phyloP scores from a whole-genome alignment of 2,113 vertebrate species.

The Felis chaus region DNA sequence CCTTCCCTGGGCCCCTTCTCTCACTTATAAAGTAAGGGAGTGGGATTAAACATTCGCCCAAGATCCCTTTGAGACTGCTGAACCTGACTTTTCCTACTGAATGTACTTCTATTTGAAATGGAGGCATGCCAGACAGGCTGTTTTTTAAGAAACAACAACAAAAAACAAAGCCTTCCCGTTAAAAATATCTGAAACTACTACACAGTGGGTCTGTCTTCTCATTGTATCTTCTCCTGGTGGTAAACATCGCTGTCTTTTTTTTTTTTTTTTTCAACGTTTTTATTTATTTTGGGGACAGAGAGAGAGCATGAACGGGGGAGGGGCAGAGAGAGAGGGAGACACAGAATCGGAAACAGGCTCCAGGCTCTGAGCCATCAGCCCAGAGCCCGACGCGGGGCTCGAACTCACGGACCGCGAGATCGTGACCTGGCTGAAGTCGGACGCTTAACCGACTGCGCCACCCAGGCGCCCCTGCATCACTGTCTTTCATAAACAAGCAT shows the following conservation, averaged over 20 bases:
- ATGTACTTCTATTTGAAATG: background rate
- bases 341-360: no score
- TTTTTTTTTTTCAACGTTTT: no score
- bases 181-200: background rate
- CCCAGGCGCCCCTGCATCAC: no score
- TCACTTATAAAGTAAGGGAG: background rate
- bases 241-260: background rate
- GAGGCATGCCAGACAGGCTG: background rate
- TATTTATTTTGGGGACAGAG: no score
- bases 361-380: no score
- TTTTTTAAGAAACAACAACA: conserved; percentile 27
- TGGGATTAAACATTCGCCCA: background rate
- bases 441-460: no score
- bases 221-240: background rate
- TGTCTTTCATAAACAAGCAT: background rate
- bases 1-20: background rate
- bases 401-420: no score
- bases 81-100: background rate
- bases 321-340: no score
- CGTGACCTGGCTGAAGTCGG: no score
- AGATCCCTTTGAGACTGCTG: background rate
- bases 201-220: background rate
- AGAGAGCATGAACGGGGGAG: no score
- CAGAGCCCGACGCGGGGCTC: no score
- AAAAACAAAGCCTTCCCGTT: background rate